These are phyloP conservation scores for Bombus soroeensis DNA, from an alignment of 1,140 invertebrate species.

Conservation along the genomic window DNA sequence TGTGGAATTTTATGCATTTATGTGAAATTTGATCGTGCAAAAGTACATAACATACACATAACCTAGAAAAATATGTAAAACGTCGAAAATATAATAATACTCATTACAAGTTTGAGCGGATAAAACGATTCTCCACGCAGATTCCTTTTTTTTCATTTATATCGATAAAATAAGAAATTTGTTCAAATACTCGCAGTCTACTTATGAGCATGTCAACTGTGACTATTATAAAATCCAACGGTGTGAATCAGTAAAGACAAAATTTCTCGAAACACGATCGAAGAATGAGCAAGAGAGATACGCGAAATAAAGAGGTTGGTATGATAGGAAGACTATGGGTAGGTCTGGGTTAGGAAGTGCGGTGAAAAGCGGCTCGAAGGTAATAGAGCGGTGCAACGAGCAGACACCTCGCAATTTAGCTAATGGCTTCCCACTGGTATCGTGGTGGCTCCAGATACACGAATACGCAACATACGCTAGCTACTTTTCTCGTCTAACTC, in stretches of 20 bases:
- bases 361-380: conserved; percentile 62
- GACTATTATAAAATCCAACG: background rate
- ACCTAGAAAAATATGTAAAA: too few species aligned
- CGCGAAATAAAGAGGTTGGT: background rate
- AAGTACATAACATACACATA: too few species aligned
- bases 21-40: too few species aligned
- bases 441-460: conserved; percentile 19
- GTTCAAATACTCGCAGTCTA: too few species aligned
- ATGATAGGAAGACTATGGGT: background rate
- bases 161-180: too few species aligned
- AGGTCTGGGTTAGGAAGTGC: conserved; percentile 7
- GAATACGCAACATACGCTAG: conserved; percentile 24
- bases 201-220: too few species aligned
- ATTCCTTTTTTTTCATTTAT: too few species aligned
- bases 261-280: background rate
- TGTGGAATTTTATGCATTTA: too few species aligned
- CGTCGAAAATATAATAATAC: too few species aligned
- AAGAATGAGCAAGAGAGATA: background rate
- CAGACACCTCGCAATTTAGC: conserved; percentile 81
- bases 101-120: too few species aligned
- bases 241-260: background rate
- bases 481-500: conserved; percentile 30
- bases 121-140: too few species aligned
- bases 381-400: conserved; percentile 80
- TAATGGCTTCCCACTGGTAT: conserved; percentile 79